Conservation (phyloP, 2,797 vertebrate species). For the Anomalospiza imberbis region DNA sequence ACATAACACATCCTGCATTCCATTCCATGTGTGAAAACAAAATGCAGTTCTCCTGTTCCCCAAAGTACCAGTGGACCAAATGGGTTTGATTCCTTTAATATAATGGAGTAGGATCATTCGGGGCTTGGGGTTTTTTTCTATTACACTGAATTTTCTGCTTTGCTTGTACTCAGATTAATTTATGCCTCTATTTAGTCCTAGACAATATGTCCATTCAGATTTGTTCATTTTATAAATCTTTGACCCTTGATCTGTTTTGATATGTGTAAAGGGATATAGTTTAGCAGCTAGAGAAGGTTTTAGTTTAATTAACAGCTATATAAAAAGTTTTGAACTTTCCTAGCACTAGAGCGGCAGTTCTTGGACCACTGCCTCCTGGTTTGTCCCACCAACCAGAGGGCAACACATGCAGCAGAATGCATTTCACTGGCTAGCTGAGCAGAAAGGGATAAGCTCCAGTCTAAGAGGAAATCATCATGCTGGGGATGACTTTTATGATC, state of each 20-base stretch:
- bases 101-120: neutral
- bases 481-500: neutral
- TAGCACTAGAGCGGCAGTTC: neutral
- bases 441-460: neutral
- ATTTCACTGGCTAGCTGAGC: neutral
- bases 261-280: neutral
- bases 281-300: neutral
- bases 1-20: neutral
- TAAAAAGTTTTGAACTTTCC: neutral
- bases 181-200: neutral
- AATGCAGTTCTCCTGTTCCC: constrained; percentile 16
- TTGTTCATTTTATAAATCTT: neutral
- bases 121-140: neutral
- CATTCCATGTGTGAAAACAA: constrained; percentile 52
- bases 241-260: neutral
- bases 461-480: neutral
- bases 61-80: neutral
- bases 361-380: neutral
- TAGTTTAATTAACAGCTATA: neutral
- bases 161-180: neutral
- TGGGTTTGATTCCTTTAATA: neutral
- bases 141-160: neutral
- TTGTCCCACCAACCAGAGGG: neutral
- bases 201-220: neutral
- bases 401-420: neutral